A percentile compares a stretch with the other conserved stretches of the same genome.
Evolutionary conservation across 2,888 invertebrate species (phyloP).

Genomic region (Rhopalosiphum nymphaeae): DNA sequence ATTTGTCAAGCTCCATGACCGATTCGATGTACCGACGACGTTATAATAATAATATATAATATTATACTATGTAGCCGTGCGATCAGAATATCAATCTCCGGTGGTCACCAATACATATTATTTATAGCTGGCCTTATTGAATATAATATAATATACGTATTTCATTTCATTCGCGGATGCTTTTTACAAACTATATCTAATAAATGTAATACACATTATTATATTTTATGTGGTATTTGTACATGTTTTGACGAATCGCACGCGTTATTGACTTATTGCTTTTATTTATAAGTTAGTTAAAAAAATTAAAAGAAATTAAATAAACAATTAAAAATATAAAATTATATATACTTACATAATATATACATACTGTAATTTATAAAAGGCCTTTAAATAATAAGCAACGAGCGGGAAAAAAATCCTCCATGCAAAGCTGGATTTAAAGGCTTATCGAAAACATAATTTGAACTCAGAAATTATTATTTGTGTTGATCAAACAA

Average conservation of each 20-base stretch:
- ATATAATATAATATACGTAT: background rate
- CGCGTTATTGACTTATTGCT: background rate
- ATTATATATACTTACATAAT: background rate
- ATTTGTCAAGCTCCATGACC: constrained; percentile 34
- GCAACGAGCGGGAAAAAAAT: background rate
- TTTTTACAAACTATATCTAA: background rate
- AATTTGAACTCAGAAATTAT: background rate
- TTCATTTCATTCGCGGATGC: background rate
- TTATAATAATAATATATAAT: background rate
- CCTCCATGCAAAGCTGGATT: background rate
- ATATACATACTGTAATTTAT: background rate
- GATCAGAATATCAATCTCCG: constrained; percentile 46
- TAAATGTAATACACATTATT: background rate
- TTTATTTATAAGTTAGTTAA: background rate
- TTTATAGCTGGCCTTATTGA: background rate
- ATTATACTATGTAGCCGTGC: background rate
- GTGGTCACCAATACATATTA: background rate
- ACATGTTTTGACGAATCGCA: background rate
- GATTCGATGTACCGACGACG: constrained; percentile 9
- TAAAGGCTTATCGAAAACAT: background rate
- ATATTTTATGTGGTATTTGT: background rate
- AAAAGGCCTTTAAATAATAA: background rate
- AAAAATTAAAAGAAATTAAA: background rate
- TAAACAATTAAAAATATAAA: background rate
- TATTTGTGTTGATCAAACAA: constrained; percentile 4